Base-by-base conservation (phyloP, 2,797 vertebrate species). In the Apodemus agrarius region DNA sequence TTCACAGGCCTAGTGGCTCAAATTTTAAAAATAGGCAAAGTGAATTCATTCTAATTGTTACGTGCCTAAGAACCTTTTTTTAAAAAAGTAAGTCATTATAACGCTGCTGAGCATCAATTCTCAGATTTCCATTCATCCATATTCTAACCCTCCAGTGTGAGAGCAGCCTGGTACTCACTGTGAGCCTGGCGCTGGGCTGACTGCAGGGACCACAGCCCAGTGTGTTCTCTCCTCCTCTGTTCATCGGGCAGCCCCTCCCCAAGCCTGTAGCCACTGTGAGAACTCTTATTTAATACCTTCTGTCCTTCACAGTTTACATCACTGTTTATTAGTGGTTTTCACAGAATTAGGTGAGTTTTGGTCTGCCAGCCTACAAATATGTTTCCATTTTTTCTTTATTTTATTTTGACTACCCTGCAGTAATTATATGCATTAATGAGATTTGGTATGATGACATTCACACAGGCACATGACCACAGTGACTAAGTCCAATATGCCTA, bases 1-100 rank as follows among this genome's bases (percentile, higher is more conserved):
- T 95, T 81, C 43, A 91, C 19, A 84, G 61, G 21, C 4, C 52
- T 6, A 79, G 14, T 84, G 65, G 84, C 86, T 90, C 93, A 17
- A 61, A 94, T 57, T 21, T 72, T 76, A 97, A 83, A 95, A 88
- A 86, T 22, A 65, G 52, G n/a, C 21, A 59, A 67, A 65, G 85
- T 63, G 31, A 63, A 78, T 40, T 21, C 11, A 54, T 46, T 93
- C 46, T 91, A 75, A 91, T 11, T 85, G 43, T 21, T 63, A 65
- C 19, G 37, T 54, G 57, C 40, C 1, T 26, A 84, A n/a, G 24
- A 80, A 84, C 61, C 80, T 92, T 63, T 40, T 43, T 40, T 43
- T 26, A 75, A 52, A 31, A 80, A 59, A 65, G 4, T 19, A 89
- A 75, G 24, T 85, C 37, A 89, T 81, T 8, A 67, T 75, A 85